Conservation (phyloP, 2,113 vertebrate species). For the Anarhynchus alexandrinus region DNA sequence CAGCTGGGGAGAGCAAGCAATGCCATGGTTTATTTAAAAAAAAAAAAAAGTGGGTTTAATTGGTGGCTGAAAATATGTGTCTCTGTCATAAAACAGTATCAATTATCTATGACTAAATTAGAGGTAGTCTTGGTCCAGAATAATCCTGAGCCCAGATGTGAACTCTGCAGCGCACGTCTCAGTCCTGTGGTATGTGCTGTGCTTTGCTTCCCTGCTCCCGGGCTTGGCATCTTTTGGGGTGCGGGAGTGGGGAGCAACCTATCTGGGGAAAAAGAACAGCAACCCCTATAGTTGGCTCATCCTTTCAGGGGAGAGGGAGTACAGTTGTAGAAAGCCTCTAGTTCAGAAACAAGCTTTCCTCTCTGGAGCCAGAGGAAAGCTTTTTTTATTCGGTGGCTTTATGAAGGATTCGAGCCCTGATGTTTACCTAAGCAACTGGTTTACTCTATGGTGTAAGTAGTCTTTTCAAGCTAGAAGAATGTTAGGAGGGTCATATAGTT, state of each 20-base stretch:
- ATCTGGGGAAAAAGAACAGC: background rate
- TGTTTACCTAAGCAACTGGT: background rate
- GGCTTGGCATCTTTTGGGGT: background rate
- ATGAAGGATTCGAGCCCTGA: background rate
- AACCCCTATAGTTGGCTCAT: background rate
- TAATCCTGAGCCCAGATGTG: background rate
- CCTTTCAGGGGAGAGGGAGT: background rate
- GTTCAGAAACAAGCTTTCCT: background rate
- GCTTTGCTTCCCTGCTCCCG: fast-evolving
- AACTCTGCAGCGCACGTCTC: background rate
- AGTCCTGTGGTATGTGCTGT: background rate
- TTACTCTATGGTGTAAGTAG: background rate
- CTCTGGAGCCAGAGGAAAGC: background rate
- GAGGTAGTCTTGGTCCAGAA: background rate
- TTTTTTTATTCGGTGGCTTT: background rate
- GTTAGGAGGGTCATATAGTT: background rate
- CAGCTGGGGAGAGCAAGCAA: background rate
- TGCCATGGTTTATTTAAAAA: background rate
- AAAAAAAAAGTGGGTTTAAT: background rate
- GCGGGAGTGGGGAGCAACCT: background rate
- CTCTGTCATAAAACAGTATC: background rate
- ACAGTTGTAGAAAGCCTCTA: background rate
- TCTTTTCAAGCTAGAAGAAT: background rate
- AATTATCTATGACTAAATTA: background rate
- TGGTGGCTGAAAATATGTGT: background rate